Conservation (phyloP, 2,113 vertebrate genomes). For the Phainopepla nitens region DNA sequence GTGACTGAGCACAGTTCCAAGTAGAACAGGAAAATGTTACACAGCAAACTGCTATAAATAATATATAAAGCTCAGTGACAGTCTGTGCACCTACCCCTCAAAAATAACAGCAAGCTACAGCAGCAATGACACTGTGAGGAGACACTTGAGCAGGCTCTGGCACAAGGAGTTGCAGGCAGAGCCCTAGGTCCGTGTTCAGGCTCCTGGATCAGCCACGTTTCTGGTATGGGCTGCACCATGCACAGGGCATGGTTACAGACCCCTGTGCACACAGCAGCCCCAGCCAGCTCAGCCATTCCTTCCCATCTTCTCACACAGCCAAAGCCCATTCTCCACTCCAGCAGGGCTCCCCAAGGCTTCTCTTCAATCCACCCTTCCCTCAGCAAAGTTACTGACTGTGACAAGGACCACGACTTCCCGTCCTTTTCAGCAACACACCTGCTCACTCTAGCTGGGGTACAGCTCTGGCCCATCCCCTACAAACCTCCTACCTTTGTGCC, state of each 20-base stretch:
- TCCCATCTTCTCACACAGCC: neutral
- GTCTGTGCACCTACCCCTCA: neutral
- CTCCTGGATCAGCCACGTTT: neutral
- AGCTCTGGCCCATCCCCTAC: too few relatives aligned
- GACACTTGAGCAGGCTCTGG: neutral
- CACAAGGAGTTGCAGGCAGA: neutral
- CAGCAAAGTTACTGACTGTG: neutral
- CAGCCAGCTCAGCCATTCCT: neutral
- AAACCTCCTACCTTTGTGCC: accelerated
- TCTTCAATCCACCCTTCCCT: neutral
- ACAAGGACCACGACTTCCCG: accelerated
- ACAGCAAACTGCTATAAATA: neutral
- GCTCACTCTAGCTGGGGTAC: too few relatives aligned
- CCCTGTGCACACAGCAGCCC: neutral
- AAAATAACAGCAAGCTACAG: neutral
- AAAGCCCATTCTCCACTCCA: neutral
- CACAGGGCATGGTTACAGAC: neutral
- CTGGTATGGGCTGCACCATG: accelerated
- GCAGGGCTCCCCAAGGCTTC: neutral
- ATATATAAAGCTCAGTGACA: neutral
- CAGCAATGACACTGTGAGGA: neutral
- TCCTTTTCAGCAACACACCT: neutral
- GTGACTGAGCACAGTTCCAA: neutral
- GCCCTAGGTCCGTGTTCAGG: neutral
- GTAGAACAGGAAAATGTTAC: neutral